phyloP scores from a whole-genome alignment of 2,797 vertebrate species.

The Picus viridis region DNA sequence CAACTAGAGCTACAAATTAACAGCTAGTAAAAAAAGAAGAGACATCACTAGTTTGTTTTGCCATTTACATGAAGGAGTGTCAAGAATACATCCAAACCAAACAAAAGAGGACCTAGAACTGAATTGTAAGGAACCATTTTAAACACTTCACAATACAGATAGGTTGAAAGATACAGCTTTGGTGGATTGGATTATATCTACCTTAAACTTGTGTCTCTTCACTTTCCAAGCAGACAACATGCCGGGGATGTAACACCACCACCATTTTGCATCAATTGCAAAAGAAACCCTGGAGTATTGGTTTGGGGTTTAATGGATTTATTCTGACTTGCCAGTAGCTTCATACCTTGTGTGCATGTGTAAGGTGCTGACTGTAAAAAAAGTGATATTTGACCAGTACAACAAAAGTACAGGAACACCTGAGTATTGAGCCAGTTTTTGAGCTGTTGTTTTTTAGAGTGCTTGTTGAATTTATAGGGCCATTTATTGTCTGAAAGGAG shows the following conservation, averaged over 20 bases:
- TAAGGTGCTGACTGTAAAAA: neutral
- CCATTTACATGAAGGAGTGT: neutral
- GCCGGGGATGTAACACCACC: neutral
- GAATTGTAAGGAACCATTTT: neutral
- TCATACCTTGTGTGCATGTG: neutral
- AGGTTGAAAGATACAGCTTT: neutral
- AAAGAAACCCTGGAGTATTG: neutral
- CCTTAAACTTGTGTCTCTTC: neutral
- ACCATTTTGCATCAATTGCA: neutral
- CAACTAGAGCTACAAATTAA: neutral
- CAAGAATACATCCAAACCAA: neutral
- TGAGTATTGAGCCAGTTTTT: neutral
- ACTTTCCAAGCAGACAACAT: neutral
- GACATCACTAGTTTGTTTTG: neutral
- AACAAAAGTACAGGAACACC: neutral
- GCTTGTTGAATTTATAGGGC: neutral
- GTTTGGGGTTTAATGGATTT: neutral
- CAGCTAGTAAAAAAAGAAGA: neutral
- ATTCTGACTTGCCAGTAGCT: neutral
- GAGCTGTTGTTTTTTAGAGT: neutral
- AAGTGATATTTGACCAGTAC: neutral
- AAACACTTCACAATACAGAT: neutral
- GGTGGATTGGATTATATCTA: neutral
- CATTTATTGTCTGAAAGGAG: neutral
- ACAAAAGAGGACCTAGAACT: neutral